Evolutionary conservation across 2,797 vertebrate genomes (phyloP).

Genomic region (Syngnathus acus): DNA sequence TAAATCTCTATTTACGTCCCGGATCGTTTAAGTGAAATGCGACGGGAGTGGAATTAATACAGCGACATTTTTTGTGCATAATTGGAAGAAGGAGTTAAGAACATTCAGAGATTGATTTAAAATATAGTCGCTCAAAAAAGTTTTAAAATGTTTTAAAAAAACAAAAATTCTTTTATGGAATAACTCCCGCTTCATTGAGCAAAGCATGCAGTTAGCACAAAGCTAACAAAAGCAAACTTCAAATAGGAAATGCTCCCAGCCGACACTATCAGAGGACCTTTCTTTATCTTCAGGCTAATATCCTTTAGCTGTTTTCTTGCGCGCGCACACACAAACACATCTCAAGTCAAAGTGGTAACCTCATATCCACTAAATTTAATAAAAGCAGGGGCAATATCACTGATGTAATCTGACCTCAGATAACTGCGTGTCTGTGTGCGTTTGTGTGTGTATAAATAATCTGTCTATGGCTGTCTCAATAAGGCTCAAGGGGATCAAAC

Average conservation of each 20-base stretch:
- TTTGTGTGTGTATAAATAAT: background rate
- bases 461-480: background rate
- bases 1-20: background rate
- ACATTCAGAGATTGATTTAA: background rate
- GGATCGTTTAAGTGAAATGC: background rate
- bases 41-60: background rate
- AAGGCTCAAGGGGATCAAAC: background rate
- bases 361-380: slow-evolving; percentile 66
- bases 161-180: background rate
- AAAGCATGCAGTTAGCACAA: background rate
- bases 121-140: background rate
- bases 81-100: background rate
- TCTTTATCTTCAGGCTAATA: slow-evolving; percentile 3
- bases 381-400: slow-evolving; percentile 59
- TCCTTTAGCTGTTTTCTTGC: background rate
- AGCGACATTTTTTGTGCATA: background rate
- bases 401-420: slow-evolving; percentile 61
- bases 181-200: background rate
- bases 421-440: slow-evolving; percentile 17
- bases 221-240: background rate
- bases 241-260: slow-evolving; percentile 2
- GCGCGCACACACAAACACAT: slow-evolving; percentile 3
- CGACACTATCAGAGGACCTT: background rate
- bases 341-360: slow-evolving; percentile 44
- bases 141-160: background rate